phyloP scores from a whole-genome alignment of 2,797 vertebrate genomes.

The Chromis chromis region DNA sequence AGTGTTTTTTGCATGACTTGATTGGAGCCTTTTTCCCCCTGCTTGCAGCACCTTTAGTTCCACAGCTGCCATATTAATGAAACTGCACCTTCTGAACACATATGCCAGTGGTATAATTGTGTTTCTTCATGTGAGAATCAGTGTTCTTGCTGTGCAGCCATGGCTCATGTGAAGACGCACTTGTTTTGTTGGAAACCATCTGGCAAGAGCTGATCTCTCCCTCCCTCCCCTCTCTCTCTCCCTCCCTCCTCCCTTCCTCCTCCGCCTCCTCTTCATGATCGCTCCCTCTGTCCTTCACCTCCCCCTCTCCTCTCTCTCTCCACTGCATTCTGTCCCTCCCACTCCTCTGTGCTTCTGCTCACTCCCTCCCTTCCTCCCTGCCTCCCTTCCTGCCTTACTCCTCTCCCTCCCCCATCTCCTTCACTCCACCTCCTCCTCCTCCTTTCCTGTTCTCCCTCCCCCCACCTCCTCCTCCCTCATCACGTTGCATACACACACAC shows the following conservation, averaged over 20 bases:
- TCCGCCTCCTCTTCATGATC: conserved; percentile 77
- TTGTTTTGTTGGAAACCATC: conserved; percentile 85
- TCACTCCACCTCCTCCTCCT: conserved; percentile 42
- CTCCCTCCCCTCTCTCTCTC: conserved; percentile 42
- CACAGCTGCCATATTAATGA: background rate
- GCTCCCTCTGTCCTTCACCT: conserved; percentile 80
- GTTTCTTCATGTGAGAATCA: conserved; percentile 13
- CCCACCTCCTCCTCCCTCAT: conserved; percentile 72
- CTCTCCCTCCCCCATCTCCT: conserved; percentile 49
- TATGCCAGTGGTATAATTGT: conserved; percentile 1
- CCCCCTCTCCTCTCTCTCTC: conserved; percentile 67
- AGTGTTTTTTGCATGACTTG: conserved; percentile 55
- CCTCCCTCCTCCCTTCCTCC: conserved; percentile 58
- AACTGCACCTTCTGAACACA: background rate
- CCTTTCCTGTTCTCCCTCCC: conserved; percentile 57
- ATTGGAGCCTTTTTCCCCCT: background rate
- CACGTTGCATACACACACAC: conserved; percentile 46
- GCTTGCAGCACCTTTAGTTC: conserved; percentile 1
- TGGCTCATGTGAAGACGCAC: conserved; percentile 72
- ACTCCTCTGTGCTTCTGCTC: conserved; percentile 76
- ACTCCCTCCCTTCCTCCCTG: conserved; percentile 52
- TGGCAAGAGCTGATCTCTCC: conserved; percentile 79
- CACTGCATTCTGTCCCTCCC: conserved; percentile 79
- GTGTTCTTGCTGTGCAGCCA: conserved; percentile 36
- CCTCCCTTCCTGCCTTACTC: conserved; percentile 36